Evolutionary conservation across 2,888 invertebrate genomes (phyloP).

Genomic region (Leptogaster cylindrica): DNA sequence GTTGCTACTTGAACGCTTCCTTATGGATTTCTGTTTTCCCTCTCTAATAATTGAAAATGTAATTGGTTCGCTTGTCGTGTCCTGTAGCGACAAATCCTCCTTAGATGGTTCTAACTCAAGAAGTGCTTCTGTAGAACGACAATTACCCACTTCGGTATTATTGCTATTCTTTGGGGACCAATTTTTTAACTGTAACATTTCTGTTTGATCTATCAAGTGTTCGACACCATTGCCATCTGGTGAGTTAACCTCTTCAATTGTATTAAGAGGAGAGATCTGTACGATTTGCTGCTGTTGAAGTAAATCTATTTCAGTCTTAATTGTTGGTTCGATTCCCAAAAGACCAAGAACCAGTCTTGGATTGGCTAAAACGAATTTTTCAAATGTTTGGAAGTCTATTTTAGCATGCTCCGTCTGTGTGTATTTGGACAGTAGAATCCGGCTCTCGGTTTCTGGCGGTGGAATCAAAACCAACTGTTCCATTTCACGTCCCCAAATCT

Average conservation of each 20-base stretch:
- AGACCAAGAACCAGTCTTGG: constrained; percentile 75
- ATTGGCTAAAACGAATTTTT: constrained; percentile 70
- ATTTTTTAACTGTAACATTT: constrained; percentile 4
- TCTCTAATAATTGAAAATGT: constrained; percentile 43
- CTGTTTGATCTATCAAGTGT: constrained; percentile 52
- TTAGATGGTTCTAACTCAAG: constrained; percentile 49
- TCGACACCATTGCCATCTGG: constrained; percentile 52
- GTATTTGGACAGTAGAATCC: constrained; percentile 50
- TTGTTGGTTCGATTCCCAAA: constrained; percentile 73
- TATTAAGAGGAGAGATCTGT: constrained; percentile 57
- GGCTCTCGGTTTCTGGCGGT: constrained; percentile 7
- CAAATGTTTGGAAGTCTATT: constrained; percentile 59
- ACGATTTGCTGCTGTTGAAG: constrained; percentile 58
- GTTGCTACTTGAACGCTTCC: constrained; percentile 46
- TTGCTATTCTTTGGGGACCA: constrained; percentile 48
- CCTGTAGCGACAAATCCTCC: constrained; percentile 30
- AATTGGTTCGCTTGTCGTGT: constrained; percentile 6
- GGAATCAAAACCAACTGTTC: constrained; percentile 46
- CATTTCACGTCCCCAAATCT: constrained; percentile 78
- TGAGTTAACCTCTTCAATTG: constrained; percentile 58
- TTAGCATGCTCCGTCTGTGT: constrained; percentile 59
- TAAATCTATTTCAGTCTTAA: constrained; percentile 57
- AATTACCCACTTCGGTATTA: constrained; percentile 53
- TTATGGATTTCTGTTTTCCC: constrained; percentile 52
- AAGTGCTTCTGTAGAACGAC: constrained; percentile 58